These are phyloP conservation scores for Halcyon chelicuti DNA, from an alignment of 2,797 vertebrate species.

Conservation along the genomic window DNA sequence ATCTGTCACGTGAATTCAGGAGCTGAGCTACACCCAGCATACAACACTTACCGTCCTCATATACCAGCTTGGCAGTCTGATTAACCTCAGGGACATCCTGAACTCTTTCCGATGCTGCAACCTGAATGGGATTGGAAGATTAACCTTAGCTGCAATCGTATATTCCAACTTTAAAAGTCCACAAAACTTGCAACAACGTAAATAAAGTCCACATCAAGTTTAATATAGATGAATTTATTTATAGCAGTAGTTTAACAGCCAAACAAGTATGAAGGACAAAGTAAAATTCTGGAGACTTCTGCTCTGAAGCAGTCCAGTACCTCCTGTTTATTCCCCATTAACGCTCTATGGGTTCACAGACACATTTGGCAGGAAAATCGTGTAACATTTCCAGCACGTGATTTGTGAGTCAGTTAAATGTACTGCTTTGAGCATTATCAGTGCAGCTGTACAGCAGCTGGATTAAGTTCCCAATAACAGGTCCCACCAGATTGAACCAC, in stretches of 20 bases:
- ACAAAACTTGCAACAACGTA: not conserved
- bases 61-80: constrained; percentile 93
- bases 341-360: not conserved
- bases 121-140: constrained; percentile 76
- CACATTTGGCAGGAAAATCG: not conserved
- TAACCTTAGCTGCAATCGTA: not conserved
- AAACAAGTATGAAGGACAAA: not conserved
- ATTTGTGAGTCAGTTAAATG: not conserved
- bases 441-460: not conserved
- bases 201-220: not conserved
- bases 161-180: not conserved
- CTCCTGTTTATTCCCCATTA: not conserved
- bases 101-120: constrained; percentile 81
- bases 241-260: not conserved
- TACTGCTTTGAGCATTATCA: not conserved
- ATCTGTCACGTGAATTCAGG: not conserved
- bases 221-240: not conserved
- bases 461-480: not conserved
- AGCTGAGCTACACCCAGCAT: not conserved
- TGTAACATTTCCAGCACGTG: not conserved
- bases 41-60: constrained; percentile 91
- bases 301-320: not conserved
- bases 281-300: not conserved
- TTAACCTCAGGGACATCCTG: constrained; percentile 77
- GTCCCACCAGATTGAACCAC: not conserved